A percentile compares a stretch with the other conserved stretches of the same genome.
These are phyloP conservation scores for Mastigias papua DNA, from an alignment of 30 jellyfish, hydroid and myxozoan genomes.

Conservation along the genomic window DNA sequence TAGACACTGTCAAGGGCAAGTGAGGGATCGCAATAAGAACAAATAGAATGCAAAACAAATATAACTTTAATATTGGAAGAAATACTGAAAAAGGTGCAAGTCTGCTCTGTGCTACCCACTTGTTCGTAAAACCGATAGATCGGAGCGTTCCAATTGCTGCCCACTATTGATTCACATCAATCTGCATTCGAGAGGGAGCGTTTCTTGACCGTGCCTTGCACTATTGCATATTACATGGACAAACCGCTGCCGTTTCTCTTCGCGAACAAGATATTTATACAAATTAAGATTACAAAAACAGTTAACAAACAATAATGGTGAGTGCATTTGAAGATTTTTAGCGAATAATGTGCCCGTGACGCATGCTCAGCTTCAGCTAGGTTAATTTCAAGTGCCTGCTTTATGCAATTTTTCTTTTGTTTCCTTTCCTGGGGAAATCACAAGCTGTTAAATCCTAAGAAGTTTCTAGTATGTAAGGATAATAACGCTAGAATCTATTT, in stretches of 20 bases:
- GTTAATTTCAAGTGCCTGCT: neutral
- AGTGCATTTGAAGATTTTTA: neutral
- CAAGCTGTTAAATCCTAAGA: neutral
- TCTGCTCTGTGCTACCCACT: neutral
- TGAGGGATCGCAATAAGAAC: slow-evolving; percentile 9
- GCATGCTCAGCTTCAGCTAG: neutral
- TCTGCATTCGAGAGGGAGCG: slow-evolving; percentile 12
- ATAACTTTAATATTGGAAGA: neutral
- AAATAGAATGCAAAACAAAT: neutral
- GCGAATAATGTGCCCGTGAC: neutral
- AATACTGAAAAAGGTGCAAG: neutral
- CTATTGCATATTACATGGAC: neutral
- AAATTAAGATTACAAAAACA: neutral
- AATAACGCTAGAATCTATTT: too few relatives aligned
- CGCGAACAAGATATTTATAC: neutral
- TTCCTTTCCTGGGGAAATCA: neutral
- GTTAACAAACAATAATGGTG: neutral
- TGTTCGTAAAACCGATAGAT: neutral
- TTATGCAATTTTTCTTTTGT: neutral
- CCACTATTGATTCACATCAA: slow-evolving; percentile 7
- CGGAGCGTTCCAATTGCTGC: neutral
- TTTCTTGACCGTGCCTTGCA: slow-evolving; percentile 1
- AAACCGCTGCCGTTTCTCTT: neutral
- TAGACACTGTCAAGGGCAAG: neutral
- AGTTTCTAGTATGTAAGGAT: too few relatives aligned